Evolutionary conservation across 2,113 vertebrate species (phyloP), one percentile per base, ranked within the genome.

Genomic region (Desmodus rotundus): DNA sequence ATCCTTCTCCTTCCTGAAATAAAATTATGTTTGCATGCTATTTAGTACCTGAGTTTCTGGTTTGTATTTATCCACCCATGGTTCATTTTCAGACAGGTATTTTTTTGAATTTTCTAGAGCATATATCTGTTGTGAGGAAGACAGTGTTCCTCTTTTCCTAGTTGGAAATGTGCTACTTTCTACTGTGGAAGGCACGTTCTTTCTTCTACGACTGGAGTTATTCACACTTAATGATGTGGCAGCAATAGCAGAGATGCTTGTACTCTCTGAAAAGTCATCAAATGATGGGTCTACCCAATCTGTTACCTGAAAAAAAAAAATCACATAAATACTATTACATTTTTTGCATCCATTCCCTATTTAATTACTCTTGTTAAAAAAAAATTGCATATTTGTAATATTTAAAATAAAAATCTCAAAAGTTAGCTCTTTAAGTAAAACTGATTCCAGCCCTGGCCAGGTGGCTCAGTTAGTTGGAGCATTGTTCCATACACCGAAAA

Each of bases 41-140:
- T n/a, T 89, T 45, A 97, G 1, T 97, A 99, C 99, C 99, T 99
- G 99, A 80, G 98, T 98, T 87, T 97, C 87, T 3, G 99, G 99
- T 8, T 95, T 96, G 96, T 99, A 98, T 95, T 98, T 98, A 95
- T 99, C 99, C 97, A 99, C 99, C 99, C 99, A 99, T 0, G 99
- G 97, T 72, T 99, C 99, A 96, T 98, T 97, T 68, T 98, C 98
- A 90, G 98, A 87, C 0, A 93, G 89, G 50, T 56, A 91, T 7
- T 50, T 67, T 1, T 89, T 88, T 72, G 97, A 96, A 56, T 95
- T 97, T 78, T 90, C 67, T 45, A 58, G 50, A 88, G 83, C 83
- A 54, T 50, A 52, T 45, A 90, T 96, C n/a, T 93, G 88, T 45
- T 98, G 97, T 8, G 36, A 88, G 10, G 87, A 90, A 36, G 91